Conservation (phyloP, 2,888 invertebrate species). For the Dione vanillae region DNA sequence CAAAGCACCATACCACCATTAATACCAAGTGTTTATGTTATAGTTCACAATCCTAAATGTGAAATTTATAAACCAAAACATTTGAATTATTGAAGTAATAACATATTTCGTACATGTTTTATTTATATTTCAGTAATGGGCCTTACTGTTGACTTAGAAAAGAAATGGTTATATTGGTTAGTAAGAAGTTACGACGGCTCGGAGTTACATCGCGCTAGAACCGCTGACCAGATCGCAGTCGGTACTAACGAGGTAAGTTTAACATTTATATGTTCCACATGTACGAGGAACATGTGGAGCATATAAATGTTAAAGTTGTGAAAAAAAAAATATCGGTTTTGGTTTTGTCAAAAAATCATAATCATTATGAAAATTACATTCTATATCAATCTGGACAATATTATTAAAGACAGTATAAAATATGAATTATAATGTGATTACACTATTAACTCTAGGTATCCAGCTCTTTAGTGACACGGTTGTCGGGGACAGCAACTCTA, state of each 20-base stretch:
- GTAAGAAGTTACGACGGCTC: conserved; percentile 91
- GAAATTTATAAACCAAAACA: no score
- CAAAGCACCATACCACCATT: no score
- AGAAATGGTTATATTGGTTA: conserved; percentile 92
- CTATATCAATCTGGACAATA: no score
- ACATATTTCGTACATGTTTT: background rate
- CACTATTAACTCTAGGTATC: conserved; percentile 63
- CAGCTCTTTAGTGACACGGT: conserved; percentile 68
- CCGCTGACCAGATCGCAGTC: conserved; percentile 83
- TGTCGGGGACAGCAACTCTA: conserved; percentile 80
- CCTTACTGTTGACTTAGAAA: conserved; percentile 91
- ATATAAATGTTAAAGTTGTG: no score
- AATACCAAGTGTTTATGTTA: no score
- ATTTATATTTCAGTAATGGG: conserved; percentile 89
- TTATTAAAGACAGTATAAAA: background rate
- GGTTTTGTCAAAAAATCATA: no score
- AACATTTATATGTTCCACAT: no score
- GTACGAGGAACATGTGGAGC: no score
- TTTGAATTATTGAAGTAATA: background rate
- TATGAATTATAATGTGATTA: background rate
- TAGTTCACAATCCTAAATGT: no score
- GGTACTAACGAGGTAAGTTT: conserved; percentile 70
- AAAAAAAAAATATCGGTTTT: no score
- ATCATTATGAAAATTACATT: no score
- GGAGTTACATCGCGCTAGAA: conserved; percentile 88